Evolutionary conservation across 2,113 vertebrate species (phyloP), one percentile per base, ranked within the genome.

Genomic region (Gavia stellata): DNA sequence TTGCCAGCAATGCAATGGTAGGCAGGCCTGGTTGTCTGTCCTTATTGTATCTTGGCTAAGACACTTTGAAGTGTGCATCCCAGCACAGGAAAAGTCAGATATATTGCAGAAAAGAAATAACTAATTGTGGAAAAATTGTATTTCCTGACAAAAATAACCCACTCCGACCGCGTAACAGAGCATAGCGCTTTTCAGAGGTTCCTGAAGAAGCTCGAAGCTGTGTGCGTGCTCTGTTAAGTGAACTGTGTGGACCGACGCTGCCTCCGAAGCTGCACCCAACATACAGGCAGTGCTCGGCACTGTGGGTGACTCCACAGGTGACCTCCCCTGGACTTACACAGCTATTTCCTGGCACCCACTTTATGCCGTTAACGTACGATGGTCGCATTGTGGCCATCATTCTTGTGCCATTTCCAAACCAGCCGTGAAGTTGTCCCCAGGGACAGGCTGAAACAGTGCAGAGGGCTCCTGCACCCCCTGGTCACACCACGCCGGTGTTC

Each of bases 1-100:
- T 20, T 23, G 24, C 36, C n/a, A 9, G 3, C 1, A 33, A 16
- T 1, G 53, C 38, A 8, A 14, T 0, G 14, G 29, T 1, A 23
- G 49, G 53, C 34, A 26, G 34, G 45, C 2, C 18, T 1, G 6
- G 47, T 24, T 21, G 40, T 10, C 47, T 49, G 25, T 42, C 71
- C 56, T n/a, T 16, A 2, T 24, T 9, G 0, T 8, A 11, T 1
- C 34, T 17, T 20, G 38, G 47, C 6, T 12, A 31, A 33, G 55
- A 19, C 20, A 31, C 40, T 26, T 3, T 1, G 31, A n/a, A 17
- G 47, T 0, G n/a, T 10, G 49, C 21, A 23, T 12, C 20, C 63
- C 71, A 40, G 33, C 15, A 7, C 0, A 28, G 4, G 28, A 3
- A 44, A 50, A 50, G 10, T 6, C 6, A 33, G 36, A 15, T 12